Evolutionary conservation across 2,113 vertebrate genomes (phyloP).

Genomic region (Chiloscyllium plagiosum): DNA sequence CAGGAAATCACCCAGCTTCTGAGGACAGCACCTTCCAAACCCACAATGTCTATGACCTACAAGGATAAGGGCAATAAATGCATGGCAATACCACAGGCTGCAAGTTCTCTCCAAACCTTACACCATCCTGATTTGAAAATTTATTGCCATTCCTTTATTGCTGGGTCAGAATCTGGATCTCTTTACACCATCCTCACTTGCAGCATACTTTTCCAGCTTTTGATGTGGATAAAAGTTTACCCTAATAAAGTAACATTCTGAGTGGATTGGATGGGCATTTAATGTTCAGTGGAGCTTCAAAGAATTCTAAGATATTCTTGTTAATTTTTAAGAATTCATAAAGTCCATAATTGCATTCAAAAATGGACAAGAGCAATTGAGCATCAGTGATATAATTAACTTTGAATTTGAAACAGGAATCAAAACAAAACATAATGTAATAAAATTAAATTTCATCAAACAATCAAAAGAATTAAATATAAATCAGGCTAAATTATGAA

Average conservation of each 20-base stretch:
- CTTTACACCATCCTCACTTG: no score
- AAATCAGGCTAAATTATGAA: not conserved
- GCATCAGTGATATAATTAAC: not conserved
- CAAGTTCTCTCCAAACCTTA: no score
- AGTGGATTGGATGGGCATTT: not conserved
- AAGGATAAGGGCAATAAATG: no score
- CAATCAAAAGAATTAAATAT: not conserved
- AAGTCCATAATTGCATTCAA: not conserved
- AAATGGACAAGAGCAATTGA: not conserved
- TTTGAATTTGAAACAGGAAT: not conserved
- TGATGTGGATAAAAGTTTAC: not conserved
- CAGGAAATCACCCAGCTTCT: no score
- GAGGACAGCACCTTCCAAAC: no score
- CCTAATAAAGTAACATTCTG: not conserved
- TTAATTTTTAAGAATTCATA: not conserved
- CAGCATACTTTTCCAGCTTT: not conserved
- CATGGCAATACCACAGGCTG: no score
- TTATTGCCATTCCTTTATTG: no score
- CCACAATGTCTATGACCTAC: no score
- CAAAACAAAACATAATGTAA: not conserved
- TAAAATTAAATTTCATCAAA: not conserved
- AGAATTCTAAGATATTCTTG: not conserved
- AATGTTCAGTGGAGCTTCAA: not conserved
- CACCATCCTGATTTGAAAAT: no score
- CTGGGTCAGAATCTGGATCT: no score